Evolutionary conservation across 2,113 vertebrate species (phyloP).

Genomic region (Felis chaus): DNA sequence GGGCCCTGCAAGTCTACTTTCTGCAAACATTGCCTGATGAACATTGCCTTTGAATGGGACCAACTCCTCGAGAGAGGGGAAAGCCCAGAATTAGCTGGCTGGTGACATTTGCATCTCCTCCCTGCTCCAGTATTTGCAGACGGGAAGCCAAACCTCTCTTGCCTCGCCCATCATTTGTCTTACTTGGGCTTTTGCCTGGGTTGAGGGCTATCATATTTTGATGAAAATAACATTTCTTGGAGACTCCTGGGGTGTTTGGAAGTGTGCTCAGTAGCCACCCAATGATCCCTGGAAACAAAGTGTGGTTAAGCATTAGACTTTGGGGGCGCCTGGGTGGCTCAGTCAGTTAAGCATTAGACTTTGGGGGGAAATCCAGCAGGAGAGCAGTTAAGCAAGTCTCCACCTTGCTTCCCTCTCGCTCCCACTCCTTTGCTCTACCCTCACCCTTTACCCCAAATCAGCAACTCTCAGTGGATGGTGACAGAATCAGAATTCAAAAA

Average conservation of each 20-base stretch:
- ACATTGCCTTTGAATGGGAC: background rate
- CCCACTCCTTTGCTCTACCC: background rate
- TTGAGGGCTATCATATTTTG: background rate
- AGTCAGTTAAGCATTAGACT: background rate
- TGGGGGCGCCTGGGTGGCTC: background rate
- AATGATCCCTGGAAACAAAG: background rate
- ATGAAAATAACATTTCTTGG: conserved; percentile 34
- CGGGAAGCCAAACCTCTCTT: background rate
- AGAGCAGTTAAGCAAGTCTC: background rate
- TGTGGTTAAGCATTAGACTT: background rate
- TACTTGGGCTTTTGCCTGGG: background rate
- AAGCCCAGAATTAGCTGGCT: background rate
- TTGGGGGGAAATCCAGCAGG: background rate
- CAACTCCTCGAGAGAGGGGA: background rate
- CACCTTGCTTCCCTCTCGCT: background rate
- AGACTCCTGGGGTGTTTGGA: background rate
- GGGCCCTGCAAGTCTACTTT: background rate
- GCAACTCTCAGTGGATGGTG: background rate
- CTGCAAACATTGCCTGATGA: background rate
- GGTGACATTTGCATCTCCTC: background rate
- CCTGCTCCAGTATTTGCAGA: background rate
- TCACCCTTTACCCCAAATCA: background rate
- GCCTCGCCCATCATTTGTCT: background rate
- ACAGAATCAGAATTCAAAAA: background rate
- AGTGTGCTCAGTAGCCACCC: background rate